Evolutionary conservation across 2,888 invertebrate species (phyloP).

Genomic region (Onthophagus sagittarius): DNA sequence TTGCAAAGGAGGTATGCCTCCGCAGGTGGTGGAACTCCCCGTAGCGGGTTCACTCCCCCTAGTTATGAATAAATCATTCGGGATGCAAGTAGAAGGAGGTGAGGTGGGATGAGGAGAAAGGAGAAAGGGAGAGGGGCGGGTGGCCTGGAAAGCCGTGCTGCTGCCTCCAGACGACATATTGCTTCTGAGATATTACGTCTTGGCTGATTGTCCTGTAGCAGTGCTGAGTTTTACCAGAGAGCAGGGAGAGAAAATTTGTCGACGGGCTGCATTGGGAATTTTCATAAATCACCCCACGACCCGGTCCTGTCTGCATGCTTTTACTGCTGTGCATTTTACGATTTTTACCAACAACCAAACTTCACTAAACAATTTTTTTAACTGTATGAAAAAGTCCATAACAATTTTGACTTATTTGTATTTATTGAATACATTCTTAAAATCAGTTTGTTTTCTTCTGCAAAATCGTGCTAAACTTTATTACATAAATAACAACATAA

Average conservation of each 20-base stretch:
- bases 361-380: too few relatives aligned
- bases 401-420: too few relatives aligned
- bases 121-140: not conserved
- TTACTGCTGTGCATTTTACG: not conserved
- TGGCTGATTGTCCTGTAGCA: not conserved
- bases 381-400: too few relatives aligned
- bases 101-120: too few relatives aligned
- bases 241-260: not conserved
- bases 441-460: too few relatives aligned
- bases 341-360: not conserved
- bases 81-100: not conserved
- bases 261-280: not conserved
- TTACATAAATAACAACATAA: too few relatives aligned
- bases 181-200: constrained; percentile 9
- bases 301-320: not conserved
- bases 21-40: not conserved
- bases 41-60: not conserved
- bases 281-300: not conserved
- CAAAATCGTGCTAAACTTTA: too few relatives aligned
- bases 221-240: not conserved
- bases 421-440: too few relatives aligned
- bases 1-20: not conserved
- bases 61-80: constrained; percentile 18
- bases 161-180: constrained; percentile 5
- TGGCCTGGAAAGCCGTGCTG: not conserved